Percentiles rank a stretch among this genome's conserved stretches.
Conservation (phyloP, 2,113 vertebrate genomes). For the Labeo catla region DNA sequence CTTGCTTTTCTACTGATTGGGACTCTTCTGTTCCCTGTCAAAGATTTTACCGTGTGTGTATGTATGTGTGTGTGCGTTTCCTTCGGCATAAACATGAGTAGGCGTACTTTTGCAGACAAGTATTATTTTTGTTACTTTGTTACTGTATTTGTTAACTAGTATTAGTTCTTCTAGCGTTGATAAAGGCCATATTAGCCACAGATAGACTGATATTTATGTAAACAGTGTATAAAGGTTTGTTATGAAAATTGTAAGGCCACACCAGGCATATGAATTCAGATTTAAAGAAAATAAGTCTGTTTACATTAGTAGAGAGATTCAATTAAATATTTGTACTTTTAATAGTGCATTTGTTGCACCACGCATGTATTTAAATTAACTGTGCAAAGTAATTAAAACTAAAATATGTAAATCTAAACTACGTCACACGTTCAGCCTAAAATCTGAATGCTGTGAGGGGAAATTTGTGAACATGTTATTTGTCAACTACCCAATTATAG, state of each 20-base stretch:
- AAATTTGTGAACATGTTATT: background rate
- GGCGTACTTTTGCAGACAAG: background rate
- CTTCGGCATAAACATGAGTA: background rate
- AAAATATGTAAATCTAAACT: background rate
- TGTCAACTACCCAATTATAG: background rate
- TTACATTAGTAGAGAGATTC: background rate
- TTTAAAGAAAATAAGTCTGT: background rate
- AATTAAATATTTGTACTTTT: background rate
- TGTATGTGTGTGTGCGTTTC: conserved; percentile 12
- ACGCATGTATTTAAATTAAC: background rate
- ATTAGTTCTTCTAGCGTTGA: background rate
- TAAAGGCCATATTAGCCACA: background rate
- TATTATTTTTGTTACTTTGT: background rate
- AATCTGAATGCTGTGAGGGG: background rate
- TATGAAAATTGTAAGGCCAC: too few species aligned
- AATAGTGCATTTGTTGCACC: background rate
- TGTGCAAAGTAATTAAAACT: background rate
- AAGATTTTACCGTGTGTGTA: background rate
- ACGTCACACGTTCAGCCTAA: background rate
- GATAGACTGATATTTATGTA: background rate
- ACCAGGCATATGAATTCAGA: background rate
- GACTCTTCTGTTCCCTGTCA: conserved; percentile 2
- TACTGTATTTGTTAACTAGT: background rate
- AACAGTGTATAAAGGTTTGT: background rate
- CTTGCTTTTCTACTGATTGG: conserved; percentile 3